Evolutionary conservation across 2,113 vertebrate genomes (phyloP).

Genomic region (Orthonyx spaldingii): DNA sequence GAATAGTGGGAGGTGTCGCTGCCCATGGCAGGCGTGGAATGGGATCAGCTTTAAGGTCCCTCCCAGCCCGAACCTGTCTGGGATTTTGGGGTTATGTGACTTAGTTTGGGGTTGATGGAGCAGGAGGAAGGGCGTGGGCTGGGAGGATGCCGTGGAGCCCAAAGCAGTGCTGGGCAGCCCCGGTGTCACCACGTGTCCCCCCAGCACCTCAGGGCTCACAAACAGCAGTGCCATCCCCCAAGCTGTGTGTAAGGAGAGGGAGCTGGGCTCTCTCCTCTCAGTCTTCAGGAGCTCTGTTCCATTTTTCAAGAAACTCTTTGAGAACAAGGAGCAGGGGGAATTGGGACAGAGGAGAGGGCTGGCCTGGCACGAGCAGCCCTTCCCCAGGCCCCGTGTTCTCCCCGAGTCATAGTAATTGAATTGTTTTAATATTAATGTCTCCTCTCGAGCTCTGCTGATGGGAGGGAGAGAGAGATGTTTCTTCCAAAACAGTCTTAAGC

Average conservation of each 20-base stretch:
- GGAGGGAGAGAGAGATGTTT: not conserved
- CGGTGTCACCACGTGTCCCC: not conserved
- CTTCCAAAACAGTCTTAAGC: conserved; percentile 54
- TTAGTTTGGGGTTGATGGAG: not conserved
- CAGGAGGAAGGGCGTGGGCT: not conserved
- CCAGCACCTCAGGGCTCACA: not conserved
- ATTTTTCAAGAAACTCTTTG: not conserved
- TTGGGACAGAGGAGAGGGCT: not conserved
- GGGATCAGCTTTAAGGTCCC: not conserved
- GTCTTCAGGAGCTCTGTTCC: not conserved
- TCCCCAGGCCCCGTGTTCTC: not conserved
- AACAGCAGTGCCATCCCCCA: not conserved
- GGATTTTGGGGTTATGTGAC: not conserved
- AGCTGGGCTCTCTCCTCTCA: not conserved
- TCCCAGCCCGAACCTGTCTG: not conserved
- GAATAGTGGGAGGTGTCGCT: not conserved
- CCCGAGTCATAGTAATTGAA: conserved; percentile 7
- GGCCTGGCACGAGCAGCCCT: not conserved
- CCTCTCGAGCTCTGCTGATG: conserved; percentile 29
- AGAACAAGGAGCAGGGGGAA: not conserved
- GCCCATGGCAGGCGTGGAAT: not conserved
- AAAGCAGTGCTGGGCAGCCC: not conserved
- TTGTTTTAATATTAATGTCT: conserved; percentile 55
- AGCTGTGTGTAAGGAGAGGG: not conserved
- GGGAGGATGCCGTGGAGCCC: not conserved